A percentile compares a stretch with the other conserved stretches of the same genome.
These are phyloP conservation scores for Sebastes elongatus DNA, from an alignment of 2,797 vertebrate genomes.

Conservation along the genomic window DNA sequence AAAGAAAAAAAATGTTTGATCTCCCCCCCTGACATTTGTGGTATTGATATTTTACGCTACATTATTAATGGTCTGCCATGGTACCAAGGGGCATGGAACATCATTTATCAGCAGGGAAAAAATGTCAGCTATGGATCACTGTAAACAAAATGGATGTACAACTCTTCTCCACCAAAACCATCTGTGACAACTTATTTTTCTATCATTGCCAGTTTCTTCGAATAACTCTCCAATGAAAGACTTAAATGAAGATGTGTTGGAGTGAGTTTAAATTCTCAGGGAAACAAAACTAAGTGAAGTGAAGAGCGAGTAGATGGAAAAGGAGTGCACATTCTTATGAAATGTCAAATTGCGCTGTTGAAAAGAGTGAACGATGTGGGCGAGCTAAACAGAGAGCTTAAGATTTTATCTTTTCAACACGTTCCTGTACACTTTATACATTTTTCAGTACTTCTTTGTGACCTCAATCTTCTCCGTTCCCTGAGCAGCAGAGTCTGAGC, in stretches of 20 bases:
- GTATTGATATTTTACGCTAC: conserved; percentile 15
- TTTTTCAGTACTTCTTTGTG: conserved; percentile 16
- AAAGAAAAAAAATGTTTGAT: background rate
- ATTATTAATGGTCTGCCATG: conserved; percentile 3
- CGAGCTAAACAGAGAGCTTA: background rate
- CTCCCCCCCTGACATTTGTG: background rate
- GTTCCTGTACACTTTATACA: background rate
- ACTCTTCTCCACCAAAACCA: background rate
- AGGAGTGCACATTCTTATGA: background rate
- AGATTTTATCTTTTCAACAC: background rate
- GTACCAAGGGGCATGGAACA: background rate
- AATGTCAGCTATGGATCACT: background rate
- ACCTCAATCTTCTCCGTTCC: background rate
- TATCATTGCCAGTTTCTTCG: background rate
- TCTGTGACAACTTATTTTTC: background rate
- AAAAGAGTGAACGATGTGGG: background rate
- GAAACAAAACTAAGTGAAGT: background rate
- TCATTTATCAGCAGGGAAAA: background rate
- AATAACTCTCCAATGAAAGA: background rate
- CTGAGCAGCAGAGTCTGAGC: background rate
- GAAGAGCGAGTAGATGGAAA: background rate
- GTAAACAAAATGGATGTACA: background rate
- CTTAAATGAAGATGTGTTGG: background rate
- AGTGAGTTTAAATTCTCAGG: background rate
- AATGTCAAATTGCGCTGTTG: background rate